Conservation (phyloP, 2,113 vertebrate genomes). For the Callipepla californica region DNA sequence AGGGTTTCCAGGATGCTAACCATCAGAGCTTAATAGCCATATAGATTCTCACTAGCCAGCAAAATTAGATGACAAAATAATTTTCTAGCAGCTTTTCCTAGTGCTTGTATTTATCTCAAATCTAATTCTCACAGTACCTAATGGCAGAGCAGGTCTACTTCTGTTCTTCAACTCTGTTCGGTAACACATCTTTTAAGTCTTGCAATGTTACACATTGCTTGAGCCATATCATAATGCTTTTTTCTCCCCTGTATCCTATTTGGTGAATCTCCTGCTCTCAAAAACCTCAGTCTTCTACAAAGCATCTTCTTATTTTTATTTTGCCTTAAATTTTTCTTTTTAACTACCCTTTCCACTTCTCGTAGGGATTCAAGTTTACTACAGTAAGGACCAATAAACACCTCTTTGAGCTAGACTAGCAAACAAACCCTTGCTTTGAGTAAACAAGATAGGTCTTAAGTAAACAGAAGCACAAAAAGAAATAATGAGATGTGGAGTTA, state of each 20-base stretch:
- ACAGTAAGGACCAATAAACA: neutral
- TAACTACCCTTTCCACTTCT: neutral
- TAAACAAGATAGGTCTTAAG: neutral
- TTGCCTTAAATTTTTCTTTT: neutral
- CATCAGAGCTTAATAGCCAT: slow-evolving; percentile 5
- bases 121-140: neutral
- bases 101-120: slow-evolving; percentile 23
- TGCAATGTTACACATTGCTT: neutral
- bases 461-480: neutral
- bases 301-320: neutral
- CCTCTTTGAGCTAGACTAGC: neutral
- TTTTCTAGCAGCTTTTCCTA: slow-evolving; percentile 4
- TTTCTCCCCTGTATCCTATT: neutral
- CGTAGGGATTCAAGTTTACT: neutral
- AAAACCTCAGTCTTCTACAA: neutral
- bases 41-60: slow-evolving; percentile 7
- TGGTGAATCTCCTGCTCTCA: neutral
- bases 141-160: neutral
- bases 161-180: slow-evolving; percentile 9
- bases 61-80: slow-evolving; percentile 15
- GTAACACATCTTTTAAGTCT: slow-evolving; percentile 22
- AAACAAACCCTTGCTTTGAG: neutral
- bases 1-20: slow-evolving; percentile 20
- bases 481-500: neutral
- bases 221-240: neutral